Percentiles rank a stretch among this genome's conserved stretches.
Evolutionary conservation across 2,113 vertebrate species (phyloP).

Genomic region (Hylia prasina): DNA sequence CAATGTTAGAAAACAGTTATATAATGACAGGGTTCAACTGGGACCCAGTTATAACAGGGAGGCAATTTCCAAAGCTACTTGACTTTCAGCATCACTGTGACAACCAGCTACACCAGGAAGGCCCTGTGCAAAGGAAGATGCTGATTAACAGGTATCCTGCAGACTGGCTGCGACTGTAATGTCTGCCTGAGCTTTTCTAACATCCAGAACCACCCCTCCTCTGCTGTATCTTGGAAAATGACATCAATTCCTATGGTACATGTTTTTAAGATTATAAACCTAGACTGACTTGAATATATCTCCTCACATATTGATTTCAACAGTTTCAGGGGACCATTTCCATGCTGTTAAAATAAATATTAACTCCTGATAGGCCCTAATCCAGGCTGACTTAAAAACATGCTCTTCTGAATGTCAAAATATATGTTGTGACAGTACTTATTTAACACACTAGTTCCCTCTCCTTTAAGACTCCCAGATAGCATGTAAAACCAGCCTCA

Average conservation of each 20-base stretch:
- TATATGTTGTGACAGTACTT: background rate
- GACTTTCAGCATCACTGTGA: background rate
- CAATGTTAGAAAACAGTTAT: background rate
- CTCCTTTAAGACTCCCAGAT: background rate
- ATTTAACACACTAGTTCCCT: background rate
- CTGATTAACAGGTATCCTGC: background rate
- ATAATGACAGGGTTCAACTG: background rate
- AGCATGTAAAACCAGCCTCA: background rate
- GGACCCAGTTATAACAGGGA: background rate
- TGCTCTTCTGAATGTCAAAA: background rate
- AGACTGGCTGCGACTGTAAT: background rate
- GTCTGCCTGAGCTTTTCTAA: background rate
- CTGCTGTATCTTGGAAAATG: background rate
- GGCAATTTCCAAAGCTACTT: background rate
- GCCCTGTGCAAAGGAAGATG: background rate
- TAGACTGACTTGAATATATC: background rate
- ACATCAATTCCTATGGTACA: background rate
- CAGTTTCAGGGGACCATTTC: background rate
- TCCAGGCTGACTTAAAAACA: background rate
- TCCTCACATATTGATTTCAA: background rate
- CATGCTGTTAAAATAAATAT: background rate
- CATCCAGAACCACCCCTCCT: background rate
- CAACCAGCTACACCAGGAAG: accelerated
- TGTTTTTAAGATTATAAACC: background rate
- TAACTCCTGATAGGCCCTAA: background rate